Conservation (phyloP, 2,888 invertebrate genomes). For the Stenodema calcarata region DNA sequence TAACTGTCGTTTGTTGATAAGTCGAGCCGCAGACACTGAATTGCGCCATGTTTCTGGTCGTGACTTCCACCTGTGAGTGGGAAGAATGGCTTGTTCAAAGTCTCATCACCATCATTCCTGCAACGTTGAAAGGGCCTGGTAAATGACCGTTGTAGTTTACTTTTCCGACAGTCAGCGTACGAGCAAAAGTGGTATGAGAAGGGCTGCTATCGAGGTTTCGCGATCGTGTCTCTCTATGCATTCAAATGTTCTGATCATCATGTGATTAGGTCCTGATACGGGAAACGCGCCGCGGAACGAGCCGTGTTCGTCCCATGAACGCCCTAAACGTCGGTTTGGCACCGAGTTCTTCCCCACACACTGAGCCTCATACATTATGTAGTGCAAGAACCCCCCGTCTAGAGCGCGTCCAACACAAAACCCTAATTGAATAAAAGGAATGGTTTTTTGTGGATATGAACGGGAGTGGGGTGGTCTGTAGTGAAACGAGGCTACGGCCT, state of each 20-base stretch:
- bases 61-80: too few species aligned
- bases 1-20: too few species aligned
- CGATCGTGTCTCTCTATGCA: background rate
- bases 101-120: too few species aligned
- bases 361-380: conserved; percentile 31
- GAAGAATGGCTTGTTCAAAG: too few species aligned
- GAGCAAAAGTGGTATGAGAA: too few species aligned
- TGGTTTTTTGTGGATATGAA: background rate
- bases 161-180: too few species aligned
- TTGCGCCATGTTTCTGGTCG: too few species aligned
- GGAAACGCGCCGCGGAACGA: background rate
- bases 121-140: too few species aligned
- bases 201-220: too few species aligned
- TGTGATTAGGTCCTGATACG: background rate
- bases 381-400: background rate
- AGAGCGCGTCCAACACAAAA: conserved; percentile 15
- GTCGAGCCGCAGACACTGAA: too few species aligned
- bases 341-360: background rate
- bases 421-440: conserved; percentile 38
- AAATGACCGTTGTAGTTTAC: too few species aligned
- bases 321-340: background rate
- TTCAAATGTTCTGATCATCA: background rate
- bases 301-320: background rate
- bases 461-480: background rate
- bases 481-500: background rate